Evolutionary conservation across 2,888 invertebrate species (phyloP).

Genomic region (Archaeoteleia sp.): DNA sequence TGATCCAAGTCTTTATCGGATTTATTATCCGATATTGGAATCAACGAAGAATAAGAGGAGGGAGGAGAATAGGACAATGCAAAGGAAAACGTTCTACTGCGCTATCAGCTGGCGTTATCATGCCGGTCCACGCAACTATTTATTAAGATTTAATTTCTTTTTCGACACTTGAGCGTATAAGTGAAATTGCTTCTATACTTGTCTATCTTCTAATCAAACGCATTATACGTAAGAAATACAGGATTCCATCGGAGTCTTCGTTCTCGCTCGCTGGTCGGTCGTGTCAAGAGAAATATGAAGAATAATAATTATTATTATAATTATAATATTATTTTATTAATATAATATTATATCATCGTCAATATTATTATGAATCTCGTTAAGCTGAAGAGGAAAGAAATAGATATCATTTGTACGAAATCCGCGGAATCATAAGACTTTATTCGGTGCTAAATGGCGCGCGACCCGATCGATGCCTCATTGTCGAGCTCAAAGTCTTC

Average conservation of each 20-base stretch:
- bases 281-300: constrained; percentile 18
- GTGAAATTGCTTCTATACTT: not conserved
- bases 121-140: constrained; percentile 10
- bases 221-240: not conserved
- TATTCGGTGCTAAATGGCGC: constrained; percentile 45
- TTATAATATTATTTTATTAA: constrained; percentile 39
- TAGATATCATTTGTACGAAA: constrained; percentile 39
- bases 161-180: constrained; percentile 1
- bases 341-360: constrained; percentile 23
- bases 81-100: constrained; percentile 22
- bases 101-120: constrained; percentile 14
- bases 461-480: constrained; percentile 9
- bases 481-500: constrained; percentile 41
- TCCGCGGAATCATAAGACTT: constrained; percentile 25
- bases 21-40: constrained; percentile 62
- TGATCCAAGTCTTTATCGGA: constrained; percentile 69
- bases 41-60: constrained; percentile 53
- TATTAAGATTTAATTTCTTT: constrained; percentile 8
- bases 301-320: constrained; percentile 30
- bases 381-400: constrained; percentile 21
- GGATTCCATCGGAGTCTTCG: not conserved
- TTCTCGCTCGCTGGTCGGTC: constrained; percentile 23
- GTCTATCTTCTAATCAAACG: constrained; percentile 11
- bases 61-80: constrained; percentile 18
- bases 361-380: constrained; percentile 33